These are phyloP conservation scores for Orthosia cruda DNA, from an alignment of 2,888 invertebrate species.

Conservation along the genomic window DNA sequence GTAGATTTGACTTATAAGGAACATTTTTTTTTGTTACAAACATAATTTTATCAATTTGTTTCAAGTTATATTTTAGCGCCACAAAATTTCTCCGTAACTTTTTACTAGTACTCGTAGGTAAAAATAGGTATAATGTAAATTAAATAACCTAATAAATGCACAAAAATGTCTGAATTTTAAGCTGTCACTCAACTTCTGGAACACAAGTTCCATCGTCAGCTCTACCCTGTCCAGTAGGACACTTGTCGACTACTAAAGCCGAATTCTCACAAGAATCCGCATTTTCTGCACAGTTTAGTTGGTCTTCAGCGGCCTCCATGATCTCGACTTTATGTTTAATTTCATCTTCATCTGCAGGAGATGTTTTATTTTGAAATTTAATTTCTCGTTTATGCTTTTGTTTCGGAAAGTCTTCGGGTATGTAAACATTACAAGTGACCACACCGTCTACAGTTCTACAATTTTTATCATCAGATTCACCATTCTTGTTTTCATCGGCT, in stretches of 20 bases:
- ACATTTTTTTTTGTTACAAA: not conserved
- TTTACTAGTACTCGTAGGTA: too few species aligned
- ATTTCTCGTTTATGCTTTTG: slow-evolving; percentile 25
- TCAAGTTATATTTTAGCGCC: too few species aligned
- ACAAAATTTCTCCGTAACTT: too few species aligned
- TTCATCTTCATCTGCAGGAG: slow-evolving; percentile 3
- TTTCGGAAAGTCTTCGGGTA: slow-evolving; percentile 10
- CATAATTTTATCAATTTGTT: too few species aligned
- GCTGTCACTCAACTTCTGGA: not conserved
- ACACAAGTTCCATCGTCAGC: slow-evolving; percentile 4
- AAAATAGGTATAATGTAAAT: too few species aligned
- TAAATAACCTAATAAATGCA: not conserved
- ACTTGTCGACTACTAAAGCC: not conserved
- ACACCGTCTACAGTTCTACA: slow-evolving; percentile 16
- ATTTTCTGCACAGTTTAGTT: not conserved
- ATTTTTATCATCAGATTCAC: not conserved
- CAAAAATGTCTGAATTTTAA: not conserved
- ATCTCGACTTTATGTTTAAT: not conserved
- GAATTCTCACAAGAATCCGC: too few species aligned
- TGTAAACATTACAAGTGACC: slow-evolving; percentile 20
- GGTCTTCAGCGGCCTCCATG: not conserved
- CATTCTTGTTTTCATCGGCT: not conserved
- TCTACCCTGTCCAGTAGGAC: not conserved
- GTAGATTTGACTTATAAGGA: slow-evolving; percentile 2
- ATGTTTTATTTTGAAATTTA: not conserved